Evolutionary conservation across 2,113 vertebrate genomes (phyloP).

Genomic region (Peromyscus maniculatus): DNA sequence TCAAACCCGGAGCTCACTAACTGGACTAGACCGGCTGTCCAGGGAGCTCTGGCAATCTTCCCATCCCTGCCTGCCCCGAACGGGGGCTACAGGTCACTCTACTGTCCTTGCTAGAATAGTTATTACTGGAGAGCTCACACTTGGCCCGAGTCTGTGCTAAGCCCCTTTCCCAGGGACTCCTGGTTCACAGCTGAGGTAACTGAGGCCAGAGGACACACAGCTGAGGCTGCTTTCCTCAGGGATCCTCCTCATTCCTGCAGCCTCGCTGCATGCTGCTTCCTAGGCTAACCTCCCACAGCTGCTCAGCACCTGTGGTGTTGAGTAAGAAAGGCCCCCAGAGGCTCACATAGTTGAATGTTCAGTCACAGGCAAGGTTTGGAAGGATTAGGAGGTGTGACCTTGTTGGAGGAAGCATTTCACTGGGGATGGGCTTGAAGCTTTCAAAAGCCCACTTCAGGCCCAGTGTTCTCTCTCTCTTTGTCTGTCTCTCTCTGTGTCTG

Average conservation of each 20-base stretch:
- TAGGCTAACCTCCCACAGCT: neutral
- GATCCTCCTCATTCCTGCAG: neutral
- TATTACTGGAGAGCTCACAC: neutral
- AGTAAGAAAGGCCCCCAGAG: neutral
- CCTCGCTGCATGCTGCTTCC: neutral
- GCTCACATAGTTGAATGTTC: neutral
- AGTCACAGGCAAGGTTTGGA: neutral
- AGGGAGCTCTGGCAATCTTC: neutral
- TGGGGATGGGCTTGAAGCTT: neutral
- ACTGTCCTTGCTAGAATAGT: neutral
- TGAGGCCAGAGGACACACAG: neutral
- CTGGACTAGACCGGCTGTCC: neutral
- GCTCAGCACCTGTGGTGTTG: neutral
- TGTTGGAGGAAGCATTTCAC: neutral
- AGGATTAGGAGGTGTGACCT: neutral
- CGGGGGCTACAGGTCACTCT: neutral
- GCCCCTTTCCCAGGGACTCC: neutral
- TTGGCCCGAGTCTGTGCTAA: neutral
- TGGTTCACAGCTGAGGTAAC: neutral
- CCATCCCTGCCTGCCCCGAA: neutral
- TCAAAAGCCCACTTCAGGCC: neutral
- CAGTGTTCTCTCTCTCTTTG: no score
- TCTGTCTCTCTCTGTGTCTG: no score
- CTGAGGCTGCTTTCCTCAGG: neutral
- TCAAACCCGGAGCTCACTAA: neutral